Evolutionary conservation across 2,888 invertebrate genomes (phyloP).

Genomic region (Caenorhabditis macrosperma): DNA sequence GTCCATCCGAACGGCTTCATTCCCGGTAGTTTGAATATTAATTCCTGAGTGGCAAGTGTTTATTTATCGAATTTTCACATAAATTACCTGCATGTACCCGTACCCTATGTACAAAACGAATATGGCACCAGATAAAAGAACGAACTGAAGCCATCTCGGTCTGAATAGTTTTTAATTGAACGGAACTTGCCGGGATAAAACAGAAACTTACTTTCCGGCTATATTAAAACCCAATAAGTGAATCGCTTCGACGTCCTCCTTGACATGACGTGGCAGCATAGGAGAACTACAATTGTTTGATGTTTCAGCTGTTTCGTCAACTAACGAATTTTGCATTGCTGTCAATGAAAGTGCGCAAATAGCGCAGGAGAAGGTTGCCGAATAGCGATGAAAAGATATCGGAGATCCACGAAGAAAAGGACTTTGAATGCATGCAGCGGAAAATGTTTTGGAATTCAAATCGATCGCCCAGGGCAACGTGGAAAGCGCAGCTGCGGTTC

Average conservation of each 20-base stretch:
- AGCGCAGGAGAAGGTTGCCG: background rate
- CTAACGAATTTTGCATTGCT: background rate
- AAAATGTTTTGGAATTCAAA: background rate
- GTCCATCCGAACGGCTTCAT: slow-evolving; percentile 93
- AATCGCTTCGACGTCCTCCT: slow-evolving; percentile 54
- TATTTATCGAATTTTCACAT: background rate
- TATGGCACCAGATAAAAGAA: slow-evolving; percentile 87
- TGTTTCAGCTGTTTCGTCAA: slow-evolving; percentile 16
- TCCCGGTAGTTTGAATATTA: slow-evolving; percentile 92
- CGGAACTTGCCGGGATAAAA: background rate
- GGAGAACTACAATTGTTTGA: slow-evolving; percentile 23
- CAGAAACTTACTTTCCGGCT: slow-evolving; percentile 68
- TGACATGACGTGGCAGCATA: slow-evolving; percentile 56
- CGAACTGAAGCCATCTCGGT: slow-evolving; percentile 73
- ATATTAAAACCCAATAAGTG: slow-evolving; percentile 72
- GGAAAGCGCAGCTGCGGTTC: background rate
- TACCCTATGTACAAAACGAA: slow-evolving; percentile 92
- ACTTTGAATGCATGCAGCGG: background rate
- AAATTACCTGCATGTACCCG: slow-evolving; percentile 86
- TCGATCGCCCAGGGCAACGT: slow-evolving; percentile 12
- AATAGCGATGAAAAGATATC: slow-evolving; percentile 23
- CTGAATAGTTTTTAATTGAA: slow-evolving; percentile 59
- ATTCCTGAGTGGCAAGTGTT: slow-evolving; percentile 84
- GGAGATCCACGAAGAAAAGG: slow-evolving; percentile 5
- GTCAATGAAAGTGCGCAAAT: slow-evolving; percentile 34